Evolutionary conservation across 2,797 vertebrate genomes (phyloP).

Genomic region (Poecilia wingei): DNA sequence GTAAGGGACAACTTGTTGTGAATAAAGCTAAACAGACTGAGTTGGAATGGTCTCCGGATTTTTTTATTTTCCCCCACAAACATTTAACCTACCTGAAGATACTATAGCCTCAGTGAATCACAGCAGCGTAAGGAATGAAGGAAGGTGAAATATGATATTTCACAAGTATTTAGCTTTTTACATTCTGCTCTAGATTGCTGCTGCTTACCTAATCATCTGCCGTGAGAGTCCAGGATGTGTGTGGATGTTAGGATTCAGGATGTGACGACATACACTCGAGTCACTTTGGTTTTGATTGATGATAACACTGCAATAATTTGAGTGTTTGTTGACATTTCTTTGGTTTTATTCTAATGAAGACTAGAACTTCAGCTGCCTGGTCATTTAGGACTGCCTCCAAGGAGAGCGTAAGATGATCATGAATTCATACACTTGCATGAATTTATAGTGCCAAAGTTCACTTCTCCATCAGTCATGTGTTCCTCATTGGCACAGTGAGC

Average conservation of each 20-base stretch:
- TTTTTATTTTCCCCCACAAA: neutral
- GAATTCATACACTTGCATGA: constrained; percentile 26
- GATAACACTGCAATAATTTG: constrained; percentile 4
- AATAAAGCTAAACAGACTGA: neutral
- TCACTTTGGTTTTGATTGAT: neutral
- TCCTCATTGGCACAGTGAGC: constrained; percentile 14
- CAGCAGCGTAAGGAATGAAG: neutral
- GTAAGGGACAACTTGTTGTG: neutral
- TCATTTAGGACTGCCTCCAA: neutral
- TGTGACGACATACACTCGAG: neutral
- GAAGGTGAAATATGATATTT: neutral
- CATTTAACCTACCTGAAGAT: neutral
- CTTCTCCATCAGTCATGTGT: constrained; percentile 43
- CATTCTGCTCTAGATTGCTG: neutral
- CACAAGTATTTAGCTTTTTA: neutral
- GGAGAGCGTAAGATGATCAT: constrained; percentile 24
- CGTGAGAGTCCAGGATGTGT: neutral
- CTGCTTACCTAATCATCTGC: neutral
- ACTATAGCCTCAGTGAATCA: neutral
- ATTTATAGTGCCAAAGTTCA: constrained; percentile 65
- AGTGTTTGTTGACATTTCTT: constrained; percentile 13
- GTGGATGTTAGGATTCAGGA: neutral
- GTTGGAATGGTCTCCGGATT: neutral
- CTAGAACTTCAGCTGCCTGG: neutral
- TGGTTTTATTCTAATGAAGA: constrained; percentile 6